Base-by-base conservation (phyloP, 1,140 invertebrate genomes). In the Hypsibius dujardini region DNA sequence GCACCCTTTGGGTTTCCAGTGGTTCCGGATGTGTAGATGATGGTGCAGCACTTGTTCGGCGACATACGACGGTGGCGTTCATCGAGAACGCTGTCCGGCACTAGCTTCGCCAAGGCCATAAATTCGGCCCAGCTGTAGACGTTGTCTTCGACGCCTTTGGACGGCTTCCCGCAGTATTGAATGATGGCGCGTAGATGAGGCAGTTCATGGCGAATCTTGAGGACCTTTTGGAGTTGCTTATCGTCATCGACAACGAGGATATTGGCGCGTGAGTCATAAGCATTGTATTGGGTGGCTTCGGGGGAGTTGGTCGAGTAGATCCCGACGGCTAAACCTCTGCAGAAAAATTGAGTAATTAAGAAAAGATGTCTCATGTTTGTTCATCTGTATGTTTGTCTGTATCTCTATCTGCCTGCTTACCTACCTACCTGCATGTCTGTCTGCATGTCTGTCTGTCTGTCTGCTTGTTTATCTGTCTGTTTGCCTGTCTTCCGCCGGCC, bases 1-100 rank as follows among this genome's bases (percentile, higher is more conserved):
- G 80, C 81, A 59, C 80, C 81, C 74, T 82, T 82, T 2, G 81
- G 81, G 74, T 78, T 77, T 47, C 81, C 81, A 71, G 81, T 82
- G 1, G 81, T 81, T n/a, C 81, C 81, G 72, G 78, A 79, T 76
- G 80, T 82, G 72, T 80, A 81, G 67, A 81, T 80, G 14, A 81
- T 74, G 7, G 77, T 75, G 72, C 78, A 79, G 71, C 77, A 79
- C 71, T 79, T 78, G 74, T 80, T 80, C 56, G 78, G 78, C 15
- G 75, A 73, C 15, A 75, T 73, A 0, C 69, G 46, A 15, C 73
- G 72, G 2, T 78, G 70, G 70, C 77, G 73, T 47, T 76, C 72
- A 46, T 78, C 75, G n/a, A 80, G 70, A 0, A 47, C 73, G 7
- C 71, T 59, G 46, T 77, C 76, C 46, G 73, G 45, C 3, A 0